Evolutionary conservation across 2,113 vertebrate species (phyloP).

Genomic region (Mugil cephalus): DNA sequence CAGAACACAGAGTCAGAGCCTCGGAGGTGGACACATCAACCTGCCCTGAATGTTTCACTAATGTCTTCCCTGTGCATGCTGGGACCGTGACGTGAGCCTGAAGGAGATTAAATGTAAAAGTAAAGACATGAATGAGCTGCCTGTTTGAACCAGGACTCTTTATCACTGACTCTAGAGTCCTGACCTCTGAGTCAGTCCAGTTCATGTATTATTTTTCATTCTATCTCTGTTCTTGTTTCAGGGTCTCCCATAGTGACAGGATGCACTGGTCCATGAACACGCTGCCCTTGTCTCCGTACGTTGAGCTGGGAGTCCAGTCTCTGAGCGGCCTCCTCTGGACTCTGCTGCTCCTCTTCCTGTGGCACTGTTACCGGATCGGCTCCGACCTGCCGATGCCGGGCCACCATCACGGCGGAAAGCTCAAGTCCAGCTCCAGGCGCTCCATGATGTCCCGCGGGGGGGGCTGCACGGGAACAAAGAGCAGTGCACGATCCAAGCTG

Average conservation of each 20-base stretch:
- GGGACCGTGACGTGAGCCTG: conserved; percentile 23
- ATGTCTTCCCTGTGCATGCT: conserved; percentile 29
- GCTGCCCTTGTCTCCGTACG: conserved; percentile 75
- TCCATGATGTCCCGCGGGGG: conserved; percentile 74
- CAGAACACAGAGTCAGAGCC: conserved; percentile 32
- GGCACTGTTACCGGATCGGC: conserved; percentile 92
- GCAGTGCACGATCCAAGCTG: conserved; percentile 68
- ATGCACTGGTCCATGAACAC: conserved; percentile 85
- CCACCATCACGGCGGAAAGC: conserved; percentile 67
- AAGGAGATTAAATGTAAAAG: conserved; percentile 30
- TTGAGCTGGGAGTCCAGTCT: conserved; percentile 82
- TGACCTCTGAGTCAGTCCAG: too few relatives aligned
- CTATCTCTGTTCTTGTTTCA: conserved; percentile 37
- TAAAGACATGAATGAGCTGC: conserved; percentile 16
- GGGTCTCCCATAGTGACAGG: conserved; percentile 39
- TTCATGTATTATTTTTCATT: conserved; percentile 11
- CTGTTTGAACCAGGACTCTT: conserved; percentile 19
- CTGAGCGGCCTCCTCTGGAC: conserved; percentile 87
- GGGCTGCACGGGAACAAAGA: conserved; percentile 69
- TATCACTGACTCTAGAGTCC: too few relatives aligned
- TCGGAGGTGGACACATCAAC: conserved; percentile 5
- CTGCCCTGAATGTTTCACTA: conserved; percentile 6
- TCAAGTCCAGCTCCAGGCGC: conserved; percentile 70
- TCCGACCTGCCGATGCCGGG: conserved; percentile 79
- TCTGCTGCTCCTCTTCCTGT: conserved; percentile 88